Base-by-base conservation (phyloP, 2,113 vertebrate genomes). In the Sclerurus mexicanus region DNA sequence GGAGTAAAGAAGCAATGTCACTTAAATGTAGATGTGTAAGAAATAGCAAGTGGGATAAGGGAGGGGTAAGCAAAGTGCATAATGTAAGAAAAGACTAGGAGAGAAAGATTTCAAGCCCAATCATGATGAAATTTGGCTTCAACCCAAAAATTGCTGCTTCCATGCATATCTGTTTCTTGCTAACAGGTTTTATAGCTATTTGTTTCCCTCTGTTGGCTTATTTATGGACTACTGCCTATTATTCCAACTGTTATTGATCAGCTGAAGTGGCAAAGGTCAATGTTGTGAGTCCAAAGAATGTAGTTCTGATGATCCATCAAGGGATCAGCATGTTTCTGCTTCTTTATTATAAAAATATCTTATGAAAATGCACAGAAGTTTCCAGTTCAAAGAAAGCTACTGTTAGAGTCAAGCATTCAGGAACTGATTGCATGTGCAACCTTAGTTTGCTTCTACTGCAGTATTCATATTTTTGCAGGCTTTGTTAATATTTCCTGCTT, bases 361-460 rank as follows among this genome's bases (percentile, higher is more conserved):
- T 56, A n/a, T 0, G 6, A 87, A 83, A 93, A 92, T 35, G 14
- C 56, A 42, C 56, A 37, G 12, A 69, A 85, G 33, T 83, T 94
- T 87, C 59, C 75, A 68, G 35, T 82, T 86, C 46, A 69, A 55
- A 90, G 87, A 89, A 73, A 90, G 60, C 77, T 81, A 9, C 67
- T 66, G 46, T 49, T 90, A 73, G 89, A 76, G 52, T 75, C 78
- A 88, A 64, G 50, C 42, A 24, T 95, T 85, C 68, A 80, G 76
- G 80, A 94, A n/a, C 2, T 46, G 44, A 83, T 87, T 95, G 95
- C 94, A 94, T 96, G 91, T 95, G 87, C 79, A 66, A 11, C 87
- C 63, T 84, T 67, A 84, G 56, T 95, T 96, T 93, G 75, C 68
- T 94, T 91, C 85, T 73, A 59, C 92, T 82, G 85, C 74, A 94